These are phyloP conservation scores for Megaptera novaeangliae DNA, from an alignment of 2,113 vertebrate genomes.

Conservation along the genomic window DNA sequence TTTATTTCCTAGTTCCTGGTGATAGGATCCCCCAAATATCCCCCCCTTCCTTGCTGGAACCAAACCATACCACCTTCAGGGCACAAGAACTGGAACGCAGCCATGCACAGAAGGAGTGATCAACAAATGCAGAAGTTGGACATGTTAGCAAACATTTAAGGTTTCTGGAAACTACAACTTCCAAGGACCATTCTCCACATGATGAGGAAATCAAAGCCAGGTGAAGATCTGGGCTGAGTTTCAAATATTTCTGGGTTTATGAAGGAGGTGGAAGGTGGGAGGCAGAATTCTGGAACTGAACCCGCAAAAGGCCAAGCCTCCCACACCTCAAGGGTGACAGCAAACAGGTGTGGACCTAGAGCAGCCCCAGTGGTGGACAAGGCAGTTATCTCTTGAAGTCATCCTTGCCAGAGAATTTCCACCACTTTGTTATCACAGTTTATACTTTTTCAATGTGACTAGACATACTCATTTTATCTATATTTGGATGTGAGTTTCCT, in stretches of 20 bases:
- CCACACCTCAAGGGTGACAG: conserved; percentile 29
- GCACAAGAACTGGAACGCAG: neutral
- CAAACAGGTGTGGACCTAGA: neutral
- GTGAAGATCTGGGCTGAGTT: conserved; percentile 64
- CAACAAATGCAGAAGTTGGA: conserved; percentile 39
- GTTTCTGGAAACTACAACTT: conserved; percentile 53
- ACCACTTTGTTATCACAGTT: neutral
- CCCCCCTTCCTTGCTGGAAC: neutral
- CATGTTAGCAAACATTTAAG: conserved; percentile 48
- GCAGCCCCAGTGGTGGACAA: neutral
- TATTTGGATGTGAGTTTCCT: neutral
- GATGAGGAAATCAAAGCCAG: conserved; percentile 66
- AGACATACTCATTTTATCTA: neutral
- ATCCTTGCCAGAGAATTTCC: neutral
- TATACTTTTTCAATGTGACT: neutral
- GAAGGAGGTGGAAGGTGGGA: conserved; percentile 39
- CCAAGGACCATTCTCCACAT: conserved; percentile 33
- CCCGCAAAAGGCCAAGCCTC: neutral
- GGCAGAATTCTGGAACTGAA: conserved; percentile 43
- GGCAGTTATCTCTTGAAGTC: neutral
- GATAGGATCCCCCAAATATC: neutral
- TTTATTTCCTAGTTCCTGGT: conserved; percentile 2
- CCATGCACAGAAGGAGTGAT: conserved; percentile 47
- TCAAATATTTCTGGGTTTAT: conserved; percentile 55
- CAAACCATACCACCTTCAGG: conserved; percentile 13